Evolutionary conservation across 2,797 vertebrate species (phyloP), one percentile per base, ranked within the genome.

Genomic region (Trichosurus vulpecula): DNA sequence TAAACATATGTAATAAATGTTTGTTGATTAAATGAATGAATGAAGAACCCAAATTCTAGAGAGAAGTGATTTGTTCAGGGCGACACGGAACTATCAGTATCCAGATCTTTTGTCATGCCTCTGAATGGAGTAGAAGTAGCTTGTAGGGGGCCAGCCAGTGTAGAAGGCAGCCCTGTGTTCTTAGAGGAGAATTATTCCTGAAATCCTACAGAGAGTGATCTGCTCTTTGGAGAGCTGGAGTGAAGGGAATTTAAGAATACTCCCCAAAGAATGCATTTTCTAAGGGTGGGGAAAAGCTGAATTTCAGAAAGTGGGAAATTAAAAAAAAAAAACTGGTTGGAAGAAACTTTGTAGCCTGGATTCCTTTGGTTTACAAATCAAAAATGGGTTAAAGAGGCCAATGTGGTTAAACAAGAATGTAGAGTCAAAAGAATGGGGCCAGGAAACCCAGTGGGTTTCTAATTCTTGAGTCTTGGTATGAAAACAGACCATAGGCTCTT

Each of bases 401-500:
- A 8, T 55, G 53, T 22, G 51, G 11, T 25, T 1, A 41, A 52
- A 30, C 27, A 51, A 61, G 54, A 90, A 54, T 9, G 12, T 31
- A 90, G 19, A 29, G 54, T 29, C 35, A 31, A 31, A 54, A 90
- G 4, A 92, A 93, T 61, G 41, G 6, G 53, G 54, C 57, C 66
- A 47, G 52, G 66, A 31, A 94, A 97, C 58, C 0, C 5, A 51
- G 8, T 47, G 66, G 56, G 30, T 95, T 54, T 96, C 97, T 81
- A 97, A 96, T 51, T 92, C 52, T 51, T 97, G 98, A 97, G 97
- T 54, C 96, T 90, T 0, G 92, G 92, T 94, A 96, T 97, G 97
- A 95, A 96, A 96, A 0, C n/a, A 57, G 57, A 91, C 0, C 6
- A 66, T 66, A 66, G 61, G 6, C 35, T 74, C n/a, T 41, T 74